These are phyloP conservation scores for Eretmochelys imbricata DNA, from an alignment of 2,113 vertebrate species.

Conservation along the genomic window DNA sequence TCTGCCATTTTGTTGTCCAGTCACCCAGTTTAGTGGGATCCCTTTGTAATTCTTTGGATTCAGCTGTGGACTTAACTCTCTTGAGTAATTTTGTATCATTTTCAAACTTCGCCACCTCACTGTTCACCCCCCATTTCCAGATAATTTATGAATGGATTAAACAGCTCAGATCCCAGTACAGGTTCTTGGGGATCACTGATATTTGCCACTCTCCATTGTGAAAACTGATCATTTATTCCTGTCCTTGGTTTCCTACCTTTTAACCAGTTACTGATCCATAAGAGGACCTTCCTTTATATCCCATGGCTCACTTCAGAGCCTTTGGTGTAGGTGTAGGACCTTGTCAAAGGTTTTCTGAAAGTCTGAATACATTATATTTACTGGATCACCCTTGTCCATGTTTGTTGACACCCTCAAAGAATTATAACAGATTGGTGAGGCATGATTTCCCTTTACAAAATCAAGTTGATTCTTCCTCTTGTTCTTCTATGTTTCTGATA, in stretches of 20 bases:
- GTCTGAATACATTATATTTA: no score
- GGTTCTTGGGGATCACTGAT: neutral
- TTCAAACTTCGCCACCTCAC: neutral
- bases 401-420: no score
- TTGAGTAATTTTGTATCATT: neutral
- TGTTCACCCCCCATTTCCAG: neutral
- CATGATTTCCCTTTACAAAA: neutral
- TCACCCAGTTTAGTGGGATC: neutral
- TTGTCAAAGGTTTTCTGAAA: no score
- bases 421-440: no score
- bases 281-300: neutral
- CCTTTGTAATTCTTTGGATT: neutral
- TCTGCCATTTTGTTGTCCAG: neutral
- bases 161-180: neutral
- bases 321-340: no score
- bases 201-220: neutral
- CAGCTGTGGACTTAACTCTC: neutral
- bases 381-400: no score
- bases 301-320: no score
- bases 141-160: neutral
- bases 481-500: neutral
- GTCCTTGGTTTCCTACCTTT: neutral
- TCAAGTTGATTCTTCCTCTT: neutral
- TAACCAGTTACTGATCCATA: neutral
- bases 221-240: neutral